Percentiles rank a stretch among this genome's conserved stretches.
phyloP scores from a whole-genome alignment of 1,140 invertebrate species.

The Sinonovacula constricta region DNA sequence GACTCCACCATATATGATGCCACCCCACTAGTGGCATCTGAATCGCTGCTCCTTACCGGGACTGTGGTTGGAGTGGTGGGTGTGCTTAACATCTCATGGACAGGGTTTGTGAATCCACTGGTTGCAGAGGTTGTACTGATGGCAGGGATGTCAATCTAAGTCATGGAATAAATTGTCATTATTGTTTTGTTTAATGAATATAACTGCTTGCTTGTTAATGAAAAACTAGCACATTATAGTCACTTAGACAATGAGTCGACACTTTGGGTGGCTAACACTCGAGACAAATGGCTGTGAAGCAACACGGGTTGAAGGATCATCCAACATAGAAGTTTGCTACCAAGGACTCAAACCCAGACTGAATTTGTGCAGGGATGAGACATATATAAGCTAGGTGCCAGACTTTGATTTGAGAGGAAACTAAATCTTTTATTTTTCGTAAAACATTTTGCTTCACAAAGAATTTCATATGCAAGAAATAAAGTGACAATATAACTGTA shows the following conservation, averaged over 20 bases:
- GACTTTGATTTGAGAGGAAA: no score
- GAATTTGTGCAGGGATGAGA: no score
- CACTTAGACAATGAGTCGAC: background rate
- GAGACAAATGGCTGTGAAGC: no score
- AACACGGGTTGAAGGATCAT: no score
- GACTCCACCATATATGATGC: slow-evolving; percentile 38
- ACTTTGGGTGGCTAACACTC: background rate
- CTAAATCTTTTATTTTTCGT: no score
- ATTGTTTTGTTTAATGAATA: background rate
- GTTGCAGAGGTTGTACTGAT: background rate
- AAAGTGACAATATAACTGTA: no score
- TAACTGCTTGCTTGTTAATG: background rate
- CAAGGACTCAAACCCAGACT: no score
- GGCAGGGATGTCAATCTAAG: background rate
- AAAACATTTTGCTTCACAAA: no score
- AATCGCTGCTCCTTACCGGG: slow-evolving; percentile 12
- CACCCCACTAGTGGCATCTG: slow-evolving; percentile 45
- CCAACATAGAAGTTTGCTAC: no score
- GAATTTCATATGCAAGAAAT: no score
- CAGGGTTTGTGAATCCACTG: slow-evolving; percentile 34
- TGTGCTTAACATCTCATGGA: slow-evolving; percentile 17
- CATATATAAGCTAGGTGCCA: no score
- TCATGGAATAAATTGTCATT: slow-evolving; percentile 11
- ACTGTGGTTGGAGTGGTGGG: background rate
- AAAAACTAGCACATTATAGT: background rate